Evolutionary conservation across 2,888 invertebrate species (phyloP).

Genomic region (Eupithecia subumbrata): DNA sequence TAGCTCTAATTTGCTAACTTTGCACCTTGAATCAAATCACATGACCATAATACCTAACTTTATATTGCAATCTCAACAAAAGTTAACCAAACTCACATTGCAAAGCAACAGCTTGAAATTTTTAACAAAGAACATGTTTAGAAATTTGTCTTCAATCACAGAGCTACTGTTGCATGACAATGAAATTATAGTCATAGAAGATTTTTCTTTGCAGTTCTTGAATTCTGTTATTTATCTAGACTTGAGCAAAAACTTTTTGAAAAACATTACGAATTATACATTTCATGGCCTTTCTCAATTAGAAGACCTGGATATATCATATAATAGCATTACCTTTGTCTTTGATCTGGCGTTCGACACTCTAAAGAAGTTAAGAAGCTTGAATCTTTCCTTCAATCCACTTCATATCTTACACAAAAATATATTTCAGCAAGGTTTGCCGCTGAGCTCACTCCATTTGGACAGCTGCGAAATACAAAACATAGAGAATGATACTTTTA

Average conservation of each 20-base stretch:
- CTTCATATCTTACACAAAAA: constrained; percentile 88
- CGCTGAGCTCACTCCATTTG: constrained; percentile 88
- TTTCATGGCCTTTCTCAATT: constrained; percentile 90
- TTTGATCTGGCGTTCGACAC: constrained; percentile 90
- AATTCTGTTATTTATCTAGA: constrained; percentile 90
- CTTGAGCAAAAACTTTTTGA: constrained; percentile 89
- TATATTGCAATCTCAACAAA: constrained; percentile 90
- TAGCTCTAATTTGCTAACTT: constrained; percentile 87
- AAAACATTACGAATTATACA: constrained; percentile 87
- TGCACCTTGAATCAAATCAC: constrained; percentile 91
- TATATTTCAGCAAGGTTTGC: constrained; percentile 90
- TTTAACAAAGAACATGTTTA: constrained; percentile 88
- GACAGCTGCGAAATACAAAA: constrained; percentile 89
- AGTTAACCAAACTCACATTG: constrained; percentile 92
- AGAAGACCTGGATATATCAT: constrained; percentile 90
- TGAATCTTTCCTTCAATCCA: constrained; percentile 92
- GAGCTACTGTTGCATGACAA: constrained; percentile 91
- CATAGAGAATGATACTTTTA: constrained; percentile 90
- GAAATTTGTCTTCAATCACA: constrained; percentile 89
- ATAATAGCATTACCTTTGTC: constrained; percentile 88
- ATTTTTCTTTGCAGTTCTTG: constrained; percentile 91
- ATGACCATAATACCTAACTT: constrained; percentile 89
- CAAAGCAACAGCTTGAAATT: constrained; percentile 90
- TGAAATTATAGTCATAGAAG: constrained; percentile 90
- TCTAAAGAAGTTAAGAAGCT: constrained; percentile 89